Evolutionary conservation across 2,797 vertebrate species (phyloP).

Genomic region (Scleropages formosus): DNA sequence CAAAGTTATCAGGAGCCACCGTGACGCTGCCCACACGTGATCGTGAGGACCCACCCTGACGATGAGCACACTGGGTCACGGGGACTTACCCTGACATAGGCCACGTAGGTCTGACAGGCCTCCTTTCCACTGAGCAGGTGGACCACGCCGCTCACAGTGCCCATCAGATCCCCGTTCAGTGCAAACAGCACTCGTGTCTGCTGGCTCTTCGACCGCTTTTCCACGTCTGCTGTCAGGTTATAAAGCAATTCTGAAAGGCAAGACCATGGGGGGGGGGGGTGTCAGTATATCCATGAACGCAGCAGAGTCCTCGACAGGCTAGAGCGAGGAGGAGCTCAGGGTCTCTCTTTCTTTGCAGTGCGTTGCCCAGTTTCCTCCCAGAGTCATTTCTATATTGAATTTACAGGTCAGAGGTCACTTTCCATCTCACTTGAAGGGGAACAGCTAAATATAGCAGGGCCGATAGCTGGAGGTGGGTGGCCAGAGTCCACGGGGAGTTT

Average conservation of each 20-base stretch:
- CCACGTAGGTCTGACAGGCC: conserved; percentile 78
- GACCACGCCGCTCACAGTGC: conserved; percentile 76
- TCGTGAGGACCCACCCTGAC: no score
- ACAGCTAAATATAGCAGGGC: conserved; percentile 2
- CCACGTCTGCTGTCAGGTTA: conserved; percentile 86
- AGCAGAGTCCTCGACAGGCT: no score
- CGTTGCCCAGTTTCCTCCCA: conserved; percentile 1
- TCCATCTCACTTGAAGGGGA: conserved; percentile 13
- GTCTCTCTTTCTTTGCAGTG: no score
- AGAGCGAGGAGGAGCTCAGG: no score
- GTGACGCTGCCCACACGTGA: not conserved
- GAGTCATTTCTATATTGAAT: conserved; percentile 10
- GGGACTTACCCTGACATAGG: conserved; percentile 77
- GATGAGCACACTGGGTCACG: not conserved
- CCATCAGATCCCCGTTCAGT: conserved; percentile 77
- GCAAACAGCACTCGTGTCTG: conserved; percentile 82
- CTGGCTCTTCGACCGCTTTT: conserved; percentile 83
- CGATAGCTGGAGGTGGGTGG: conserved; percentile 4
- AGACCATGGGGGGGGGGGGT: conserved; percentile 20
- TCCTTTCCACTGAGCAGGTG: conserved; percentile 73
- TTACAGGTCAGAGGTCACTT: conserved; percentile 19
- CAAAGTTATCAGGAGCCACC: not conserved
- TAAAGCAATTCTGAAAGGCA: conserved; percentile 79
- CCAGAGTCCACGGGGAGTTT: conserved; percentile 30
- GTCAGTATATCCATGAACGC: not conserved